These are phyloP conservation scores for Microcebus jonahi DNA, from an alignment of 2,113 vertebrate genomes.

Conservation along the genomic window DNA sequence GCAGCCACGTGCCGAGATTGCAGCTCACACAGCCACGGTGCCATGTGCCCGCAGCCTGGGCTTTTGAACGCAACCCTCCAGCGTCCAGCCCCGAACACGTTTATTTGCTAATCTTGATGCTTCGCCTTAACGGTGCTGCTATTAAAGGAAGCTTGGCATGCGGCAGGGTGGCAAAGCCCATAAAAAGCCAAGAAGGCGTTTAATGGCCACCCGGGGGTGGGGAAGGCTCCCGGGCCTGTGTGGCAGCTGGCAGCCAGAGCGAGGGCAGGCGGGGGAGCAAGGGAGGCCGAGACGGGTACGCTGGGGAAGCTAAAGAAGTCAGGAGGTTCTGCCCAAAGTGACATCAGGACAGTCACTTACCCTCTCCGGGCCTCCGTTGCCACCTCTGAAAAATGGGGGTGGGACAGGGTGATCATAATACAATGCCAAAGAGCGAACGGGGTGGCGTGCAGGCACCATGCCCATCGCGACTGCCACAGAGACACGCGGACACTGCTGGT, in stretches of 20 bases:
- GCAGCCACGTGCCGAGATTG: conserved; percentile 17
- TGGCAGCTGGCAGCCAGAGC: not conserved
- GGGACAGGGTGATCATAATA: no score
- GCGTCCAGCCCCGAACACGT: conserved; percentile 11
- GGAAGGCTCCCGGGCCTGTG: conserved; percentile 32
- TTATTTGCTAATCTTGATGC: conserved; percentile 70
- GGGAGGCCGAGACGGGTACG: accelerated
- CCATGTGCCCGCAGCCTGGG: not conserved
- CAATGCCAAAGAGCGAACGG: no score
- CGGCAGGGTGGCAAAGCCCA: conserved; percentile 66
- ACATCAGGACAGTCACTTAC: not conserved
- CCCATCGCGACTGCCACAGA: not conserved
- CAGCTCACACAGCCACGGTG: not conserved
- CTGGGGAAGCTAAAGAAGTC: not conserved
- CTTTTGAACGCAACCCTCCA: conserved; percentile 35
- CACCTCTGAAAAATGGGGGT: not conserved
- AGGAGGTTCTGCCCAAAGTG: accelerated
- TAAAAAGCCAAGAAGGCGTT: conserved; percentile 77
- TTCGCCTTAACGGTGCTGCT: conserved; percentile 57
- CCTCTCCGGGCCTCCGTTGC: not conserved
- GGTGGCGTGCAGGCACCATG: accelerated
- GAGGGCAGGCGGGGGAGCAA: accelerated
- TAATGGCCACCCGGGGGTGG: conserved; percentile 57
- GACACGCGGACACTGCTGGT: accelerated
- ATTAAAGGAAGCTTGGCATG: conserved; percentile 65